phyloP scores from a whole-genome alignment of 2,113 vertebrate species.

The Oreotrochilus melanogaster region DNA sequence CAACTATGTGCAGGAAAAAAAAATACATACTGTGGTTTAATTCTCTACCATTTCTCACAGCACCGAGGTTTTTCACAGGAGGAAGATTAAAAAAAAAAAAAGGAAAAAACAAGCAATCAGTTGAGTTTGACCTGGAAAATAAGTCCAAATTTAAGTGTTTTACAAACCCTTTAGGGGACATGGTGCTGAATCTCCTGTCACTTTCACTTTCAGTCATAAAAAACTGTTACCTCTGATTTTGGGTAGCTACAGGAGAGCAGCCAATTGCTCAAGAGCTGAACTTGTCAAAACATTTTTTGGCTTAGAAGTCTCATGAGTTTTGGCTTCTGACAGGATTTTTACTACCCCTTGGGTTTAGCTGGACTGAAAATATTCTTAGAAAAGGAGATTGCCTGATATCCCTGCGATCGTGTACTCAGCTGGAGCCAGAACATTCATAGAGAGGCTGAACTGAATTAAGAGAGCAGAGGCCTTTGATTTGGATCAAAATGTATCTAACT shows the following conservation, averaged over 20 bases:
- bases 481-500: not conserved
- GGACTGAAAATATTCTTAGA: constrained; percentile 5
- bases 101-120: not conserved
- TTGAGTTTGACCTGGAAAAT: not conserved
- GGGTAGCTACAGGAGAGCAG: not conserved
- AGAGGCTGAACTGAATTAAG: not conserved
- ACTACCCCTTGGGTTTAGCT: not conserved
- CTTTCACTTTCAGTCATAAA: not conserved
- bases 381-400: not conserved
- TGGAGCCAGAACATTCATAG: not conserved
- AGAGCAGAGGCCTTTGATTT: not conserved
- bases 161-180: not conserved
- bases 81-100: not conserved
- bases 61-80: not conserved
- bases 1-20: not conserved
- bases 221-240: not conserved
- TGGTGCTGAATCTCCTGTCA: not conserved
- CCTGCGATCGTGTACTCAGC: not conserved
- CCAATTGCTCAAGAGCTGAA: not conserved
- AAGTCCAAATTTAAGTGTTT: not conserved
- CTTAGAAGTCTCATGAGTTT: not conserved
- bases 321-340: constrained; percentile 17
- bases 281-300: not conserved
- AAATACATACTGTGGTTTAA: not conserved
- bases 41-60: not conserved